Evolutionary conservation across 2,797 vertebrate genomes (phyloP).

Genomic region (Channallabes apus): DNA sequence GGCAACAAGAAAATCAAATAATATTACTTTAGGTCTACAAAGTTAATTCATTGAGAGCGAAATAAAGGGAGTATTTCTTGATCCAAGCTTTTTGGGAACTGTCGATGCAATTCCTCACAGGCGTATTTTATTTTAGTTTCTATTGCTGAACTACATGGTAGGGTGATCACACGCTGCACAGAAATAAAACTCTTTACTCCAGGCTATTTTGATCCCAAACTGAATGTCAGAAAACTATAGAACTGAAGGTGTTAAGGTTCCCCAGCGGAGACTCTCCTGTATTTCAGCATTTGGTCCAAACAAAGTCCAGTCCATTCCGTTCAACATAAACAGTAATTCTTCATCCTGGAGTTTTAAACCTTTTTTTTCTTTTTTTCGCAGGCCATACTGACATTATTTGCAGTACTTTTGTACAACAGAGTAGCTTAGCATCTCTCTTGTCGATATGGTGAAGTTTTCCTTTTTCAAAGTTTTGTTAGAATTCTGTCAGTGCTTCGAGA

Average conservation of each 20-base stretch:
- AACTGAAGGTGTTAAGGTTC: slow-evolving; percentile 4
- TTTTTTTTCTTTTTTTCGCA: neutral
- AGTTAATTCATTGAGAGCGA: neutral
- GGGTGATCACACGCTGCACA: slow-evolving; percentile 58
- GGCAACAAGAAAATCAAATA: neutral
- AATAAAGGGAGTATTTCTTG: neutral
- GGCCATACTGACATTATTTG: neutral
- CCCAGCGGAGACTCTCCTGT: neutral
- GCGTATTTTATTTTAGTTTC: slow-evolving; percentile 13
- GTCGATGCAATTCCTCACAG: neutral
- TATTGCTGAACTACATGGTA: slow-evolving; percentile 15
- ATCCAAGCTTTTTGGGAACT: neutral
- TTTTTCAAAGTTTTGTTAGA: neutral
- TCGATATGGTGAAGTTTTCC: neutral
- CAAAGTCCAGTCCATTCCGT: slow-evolving; percentile 2
- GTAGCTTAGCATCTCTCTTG: neutral
- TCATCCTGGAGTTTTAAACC: neutral
- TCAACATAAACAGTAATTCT: neutral
- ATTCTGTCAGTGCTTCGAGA: neutral
- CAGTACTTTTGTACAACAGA: neutral
- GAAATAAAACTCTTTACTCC: slow-evolving; percentile 69
- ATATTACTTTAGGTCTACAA: neutral
- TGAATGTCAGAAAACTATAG: slow-evolving; percentile 16
- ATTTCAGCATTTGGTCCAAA: slow-evolving; percentile 15
- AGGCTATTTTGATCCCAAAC: slow-evolving; percentile 60